Base-by-base conservation (phyloP, 2,113 vertebrate genomes). In the Actenoides hombroni region DNA sequence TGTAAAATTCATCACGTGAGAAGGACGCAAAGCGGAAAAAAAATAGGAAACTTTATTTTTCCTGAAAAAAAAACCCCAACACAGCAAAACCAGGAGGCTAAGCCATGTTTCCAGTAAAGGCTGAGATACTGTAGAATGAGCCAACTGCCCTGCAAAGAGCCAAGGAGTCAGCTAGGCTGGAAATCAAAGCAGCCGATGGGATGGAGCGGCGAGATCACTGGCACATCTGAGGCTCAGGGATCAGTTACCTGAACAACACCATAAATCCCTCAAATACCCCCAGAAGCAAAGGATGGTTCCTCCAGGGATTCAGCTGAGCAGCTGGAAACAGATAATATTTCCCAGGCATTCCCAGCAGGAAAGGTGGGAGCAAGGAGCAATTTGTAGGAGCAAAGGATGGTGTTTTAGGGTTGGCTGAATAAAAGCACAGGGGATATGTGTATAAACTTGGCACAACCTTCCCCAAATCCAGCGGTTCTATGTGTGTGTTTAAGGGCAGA, bases 221-320 rank as follows among this genome's bases (percentile, higher is more conserved):
- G 60, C 70, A 80, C 75, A 57, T 89, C 94, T 90, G 91, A 81
- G 89, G 61, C 86, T 75, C 67, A 48, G 53, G 44, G 82, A 92
- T 90, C 77, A 39, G 49, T 77, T 51, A 83, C 63, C 37, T 16
- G 67, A 86, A 35, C 86, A 91, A 13, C 63, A 42, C 54, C 6
- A 1, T 16, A 79, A 94, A 90, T 85, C 91, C 51, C 61, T 40
- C 57, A 39, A 26, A 86, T 9, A 31, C 5, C 57, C 53, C 76
- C 89, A 57, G 39, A 49, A 81, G 29, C 65, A 40, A 56, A 49
- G 51, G n/a, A 6, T 0, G 2, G 12, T 6, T 57, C 16, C 33
- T 37, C 9, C 39, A 16, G 37, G 56, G 44, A 57, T 48, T 25
- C 76, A 48, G 33, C 42, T 3, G 10, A 83, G 59, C 63, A 67